Percentiles rank a stretch among this genome's conserved stretches.
Conservation (phyloP, 1,140 invertebrate species). For the Streblospio benedicti region DNA sequence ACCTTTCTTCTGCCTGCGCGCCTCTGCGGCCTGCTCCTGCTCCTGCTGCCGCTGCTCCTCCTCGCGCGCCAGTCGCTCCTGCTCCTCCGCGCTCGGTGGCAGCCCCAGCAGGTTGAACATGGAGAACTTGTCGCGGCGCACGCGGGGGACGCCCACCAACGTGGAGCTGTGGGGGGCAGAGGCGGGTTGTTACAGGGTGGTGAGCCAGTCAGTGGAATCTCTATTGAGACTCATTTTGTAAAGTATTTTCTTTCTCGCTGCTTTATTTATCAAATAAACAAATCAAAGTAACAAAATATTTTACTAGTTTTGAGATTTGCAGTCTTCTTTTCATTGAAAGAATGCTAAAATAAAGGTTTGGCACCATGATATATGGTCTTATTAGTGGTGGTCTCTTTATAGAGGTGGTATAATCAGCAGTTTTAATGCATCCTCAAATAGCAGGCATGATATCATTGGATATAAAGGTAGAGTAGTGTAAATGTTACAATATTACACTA, state of each 20-base stretch:
- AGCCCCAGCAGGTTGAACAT: slow-evolving; percentile 65
- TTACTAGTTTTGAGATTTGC: background rate
- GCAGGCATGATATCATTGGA: background rate
- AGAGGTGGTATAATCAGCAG: no score
- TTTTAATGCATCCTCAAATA: no score
- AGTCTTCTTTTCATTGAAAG: no score
- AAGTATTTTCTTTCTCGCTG: background rate
- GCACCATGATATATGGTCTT: no score
- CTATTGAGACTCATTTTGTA: background rate
- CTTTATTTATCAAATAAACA: slow-evolving; percentile 3
- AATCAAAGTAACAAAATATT: slow-evolving; percentile 12
- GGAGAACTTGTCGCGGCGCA: slow-evolving; percentile 60
- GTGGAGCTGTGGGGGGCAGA: slow-evolving; percentile 28
- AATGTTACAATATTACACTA: background rate
- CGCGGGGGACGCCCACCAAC: slow-evolving; percentile 39
- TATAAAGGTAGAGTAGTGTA: background rate
- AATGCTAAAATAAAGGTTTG: no score
- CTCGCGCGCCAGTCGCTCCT: slow-evolving; percentile 19
- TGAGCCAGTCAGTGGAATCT: background rate
- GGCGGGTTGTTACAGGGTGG: background rate
- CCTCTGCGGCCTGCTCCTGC: slow-evolving; percentile 45
- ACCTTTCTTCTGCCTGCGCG: slow-evolving; percentile 10
- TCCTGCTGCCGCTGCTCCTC: background rate
- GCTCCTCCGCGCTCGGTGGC: slow-evolving; percentile 6
- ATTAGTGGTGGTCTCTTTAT: no score